Evolutionary conservation across 2,113 vertebrate species (phyloP), one percentile per base, ranked within the genome.

Genomic region (Capra hircus): DNA sequence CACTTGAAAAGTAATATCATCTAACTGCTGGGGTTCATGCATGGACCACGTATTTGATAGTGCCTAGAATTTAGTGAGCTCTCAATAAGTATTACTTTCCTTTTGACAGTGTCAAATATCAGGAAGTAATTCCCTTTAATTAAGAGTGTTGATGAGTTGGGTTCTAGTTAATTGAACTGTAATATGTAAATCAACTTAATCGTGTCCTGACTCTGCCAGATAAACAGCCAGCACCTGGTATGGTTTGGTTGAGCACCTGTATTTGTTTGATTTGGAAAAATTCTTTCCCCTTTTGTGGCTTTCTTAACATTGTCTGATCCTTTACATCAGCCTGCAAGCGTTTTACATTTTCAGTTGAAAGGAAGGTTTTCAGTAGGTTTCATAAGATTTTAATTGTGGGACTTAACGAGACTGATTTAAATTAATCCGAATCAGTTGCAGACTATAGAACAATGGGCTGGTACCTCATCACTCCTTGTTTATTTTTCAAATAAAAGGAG

Each of bases 101-200:
- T 82, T 93, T 28, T 60, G 74, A 94, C 33, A 60, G 88, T 88
- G 57, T 90, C 82, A 64, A 94, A 89, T 97, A 97, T 87, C 93
- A 97, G 96, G 97, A 98, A 98, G 93, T 96, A 94, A 97, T 98
- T 95, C 83, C 93, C 45, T 97, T 97, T 97, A 97, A 97, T 97
- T 97, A 95, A 97, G 78, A 97, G 62, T 91, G 96, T 94, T 97
- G 97, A 96, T 98, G 97, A 97, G 93, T 81, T 97, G 78, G 82
- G 97, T 97, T 98, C 97, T 98, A 98, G 97, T 95, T 97, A 98
- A 97, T 97, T 98, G 97, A 98, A 96, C 96, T 98, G 98, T 83
- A 95, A 82, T 98, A 98, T 98, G 98, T 97, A 98, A 98, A 98
- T 98, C 86, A 89, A 80, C 45, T 91, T 96, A 97, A 97, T 97